phyloP scores from a whole-genome alignment of 1,140 invertebrate species.

The Pachyrhynchus sulphureomaculatus region DNA sequence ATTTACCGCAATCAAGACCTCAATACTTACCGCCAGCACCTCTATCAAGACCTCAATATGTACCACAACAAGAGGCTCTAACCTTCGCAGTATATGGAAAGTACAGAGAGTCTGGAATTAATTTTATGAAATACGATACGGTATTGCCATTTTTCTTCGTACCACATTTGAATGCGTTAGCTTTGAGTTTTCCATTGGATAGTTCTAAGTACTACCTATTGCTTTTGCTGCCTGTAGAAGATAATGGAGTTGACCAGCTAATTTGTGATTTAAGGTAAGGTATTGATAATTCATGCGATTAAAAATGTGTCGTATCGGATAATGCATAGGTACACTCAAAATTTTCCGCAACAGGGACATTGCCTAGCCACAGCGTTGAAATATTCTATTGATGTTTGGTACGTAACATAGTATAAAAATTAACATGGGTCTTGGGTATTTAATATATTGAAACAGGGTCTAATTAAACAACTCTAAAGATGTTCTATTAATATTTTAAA shows the following conservation, averaged over 20 bases:
- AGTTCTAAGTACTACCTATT: slow-evolving; percentile 64
- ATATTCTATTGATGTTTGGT: too few relatives aligned
- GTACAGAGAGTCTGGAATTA: slow-evolving; percentile 42
- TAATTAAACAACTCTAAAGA: too few relatives aligned
- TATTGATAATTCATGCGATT: too few relatives aligned
- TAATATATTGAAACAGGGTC: too few relatives aligned
- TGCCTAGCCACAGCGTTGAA: too few relatives aligned
- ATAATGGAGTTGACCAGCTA: slow-evolving; percentile 50
- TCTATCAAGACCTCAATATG: slow-evolving; percentile 21
- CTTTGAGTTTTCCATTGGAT: slow-evolving; percentile 74
- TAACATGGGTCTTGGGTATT: too few relatives aligned
- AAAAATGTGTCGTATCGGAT: too few relatives aligned
- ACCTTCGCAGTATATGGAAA: slow-evolving; percentile 46
- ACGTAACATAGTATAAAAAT: too few relatives aligned
- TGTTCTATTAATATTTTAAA: too few relatives aligned
- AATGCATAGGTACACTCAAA: too few relatives aligned
- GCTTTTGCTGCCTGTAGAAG: slow-evolving; percentile 59
- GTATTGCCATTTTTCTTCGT: slow-evolving; percentile 75
- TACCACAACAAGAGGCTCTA: slow-evolving; percentile 23
- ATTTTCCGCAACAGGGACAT: too few relatives aligned
- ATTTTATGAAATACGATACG: slow-evolving; percentile 69
- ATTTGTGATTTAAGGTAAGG: slow-evolving; percentile 47
- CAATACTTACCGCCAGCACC: not conserved
- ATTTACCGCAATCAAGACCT: too few relatives aligned
- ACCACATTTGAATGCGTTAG: slow-evolving; percentile 67